Evolutionary conservation across 2,113 vertebrate genomes (phyloP).

Genomic region (Reinhardtius hippoglossoides): DNA sequence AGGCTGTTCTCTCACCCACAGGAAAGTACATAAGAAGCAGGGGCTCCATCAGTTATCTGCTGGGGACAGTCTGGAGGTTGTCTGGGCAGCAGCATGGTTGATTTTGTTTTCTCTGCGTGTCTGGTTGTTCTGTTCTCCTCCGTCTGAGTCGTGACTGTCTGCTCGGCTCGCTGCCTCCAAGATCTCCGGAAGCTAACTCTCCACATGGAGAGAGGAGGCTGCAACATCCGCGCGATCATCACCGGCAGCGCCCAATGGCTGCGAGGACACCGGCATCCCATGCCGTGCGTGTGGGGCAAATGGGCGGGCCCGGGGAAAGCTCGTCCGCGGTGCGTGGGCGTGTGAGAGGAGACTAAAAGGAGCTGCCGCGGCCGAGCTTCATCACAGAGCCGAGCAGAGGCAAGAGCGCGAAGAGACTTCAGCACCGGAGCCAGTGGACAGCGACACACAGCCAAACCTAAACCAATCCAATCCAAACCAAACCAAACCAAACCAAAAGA

Average conservation of each 20-base stretch:
- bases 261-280: constrained; percentile 76
- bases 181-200: constrained; percentile 83
- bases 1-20: neutral
- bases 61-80: constrained; percentile 26
- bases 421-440: constrained; percentile 71
- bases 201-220: constrained; percentile 76
- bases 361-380: constrained; percentile 61
- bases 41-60: constrained; percentile 15
- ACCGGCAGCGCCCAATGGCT: constrained; percentile 69
- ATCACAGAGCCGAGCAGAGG: constrained; percentile 51
- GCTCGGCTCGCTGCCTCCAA: constrained; percentile 50
- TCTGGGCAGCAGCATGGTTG: constrained; percentile 36
- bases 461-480: neutral
- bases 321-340: constrained; percentile 80
- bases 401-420: constrained; percentile 48
- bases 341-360: constrained; percentile 48
- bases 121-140: constrained; percentile 27
- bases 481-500: neutral
- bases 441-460: constrained; percentile 48
- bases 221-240: constrained; percentile 77
- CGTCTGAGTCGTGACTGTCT: constrained; percentile 70
- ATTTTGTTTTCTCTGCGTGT: constrained; percentile 9
- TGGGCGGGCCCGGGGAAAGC: constrained; percentile 79
- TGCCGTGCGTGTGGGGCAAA: constrained; percentile 60
- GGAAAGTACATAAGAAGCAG: constrained; percentile 9